Base-by-base conservation (phyloP, 2,797 vertebrate genomes). In the Pipistrellus kuhlii region DNA sequence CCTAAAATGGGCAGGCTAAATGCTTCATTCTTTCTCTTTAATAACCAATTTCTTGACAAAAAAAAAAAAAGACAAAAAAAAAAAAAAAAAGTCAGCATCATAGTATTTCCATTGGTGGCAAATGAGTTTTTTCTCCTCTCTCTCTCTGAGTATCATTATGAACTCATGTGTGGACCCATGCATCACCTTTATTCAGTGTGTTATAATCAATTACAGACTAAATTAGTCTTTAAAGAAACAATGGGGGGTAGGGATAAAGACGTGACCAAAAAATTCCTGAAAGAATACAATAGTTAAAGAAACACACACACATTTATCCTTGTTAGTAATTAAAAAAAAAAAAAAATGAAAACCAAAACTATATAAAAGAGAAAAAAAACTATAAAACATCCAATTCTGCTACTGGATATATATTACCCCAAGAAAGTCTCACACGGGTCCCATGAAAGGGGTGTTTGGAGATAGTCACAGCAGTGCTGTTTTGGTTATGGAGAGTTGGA, bases 1-100 rank as follows among this genome's bases (percentile, higher is more conserved):
- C 93, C 80, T 87, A 94, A 97, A 96, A 96, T 83, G 91, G 75
- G 75, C 81, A 96, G 87, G 78, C 93, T 91, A 95, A 94, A 93
- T 94, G 51, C 59, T 94, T 94, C 51, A 90, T 96, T 96, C 87
- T 96, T 95, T 95, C 64, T 91, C 48, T 93, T 94, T 95, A 95
- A 94, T 95, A 95, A 95, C 59, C 89, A 91, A 77, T 94, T 95
- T 95, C 51, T 76, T 83, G 96, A 96, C 51, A 51, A 72, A 51
- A 97, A 96, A 96, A 96, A 27, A 75, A 75, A 72, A 51, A 97
- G 96, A 96, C 51, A 51, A 72, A 51, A 97, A 96, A 27, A 75
- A 76, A 72, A 51, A 97, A 96, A 96, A 96, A 27, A 46, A 85
- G 38, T 91, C 91, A 76, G 81, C 73, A 7, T 90, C 75, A 93